A percentile compares a stretch with the other conserved stretches of the same genome.
Evolutionary conservation across 2,113 vertebrate genomes (phyloP).

Genomic region (Silurus meridionalis): DNA sequence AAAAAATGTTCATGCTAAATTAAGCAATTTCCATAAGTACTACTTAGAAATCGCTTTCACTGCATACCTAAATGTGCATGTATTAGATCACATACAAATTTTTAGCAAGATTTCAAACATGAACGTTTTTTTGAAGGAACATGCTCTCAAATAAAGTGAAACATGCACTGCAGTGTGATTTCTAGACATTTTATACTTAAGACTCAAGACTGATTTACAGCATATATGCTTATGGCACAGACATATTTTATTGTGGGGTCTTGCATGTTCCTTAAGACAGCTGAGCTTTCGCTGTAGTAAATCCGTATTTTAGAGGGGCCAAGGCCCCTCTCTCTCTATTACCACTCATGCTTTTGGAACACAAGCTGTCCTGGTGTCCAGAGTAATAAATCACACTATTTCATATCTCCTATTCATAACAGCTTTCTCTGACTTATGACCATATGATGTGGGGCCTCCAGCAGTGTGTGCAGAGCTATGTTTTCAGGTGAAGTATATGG

Average conservation of each 20-base stretch:
- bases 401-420: slow-evolving; percentile 19
- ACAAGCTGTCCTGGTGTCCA: slow-evolving; percentile 28
- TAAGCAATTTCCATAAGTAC: neutral
- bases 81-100: neutral
- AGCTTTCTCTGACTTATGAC: slow-evolving; percentile 18
- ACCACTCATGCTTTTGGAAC: neutral
- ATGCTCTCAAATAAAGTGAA: neutral
- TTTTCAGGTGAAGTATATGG: neutral
- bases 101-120: neutral
- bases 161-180: neutral
- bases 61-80: neutral
- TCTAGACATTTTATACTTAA: neutral
- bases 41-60: neutral
- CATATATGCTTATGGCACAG: slow-evolving; percentile 14
- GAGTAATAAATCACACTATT: slow-evolving; percentile 31
- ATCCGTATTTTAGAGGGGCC: slow-evolving; percentile 28
- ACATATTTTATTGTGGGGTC: slow-evolving; percentile 24
- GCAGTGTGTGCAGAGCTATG: neutral
- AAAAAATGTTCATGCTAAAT: neutral
- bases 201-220: slow-evolving; percentile 12
- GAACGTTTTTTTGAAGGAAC: neutral
- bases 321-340: slow-evolving; percentile 28
- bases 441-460: slow-evolving; percentile 8
- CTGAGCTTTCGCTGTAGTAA: slow-evolving; percentile 14
- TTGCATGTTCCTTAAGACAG: slow-evolving; percentile 15